Percentiles rank a stretch among this genome's conserved stretches.
Conservation (phyloP, 2,113 vertebrate genomes). For the Merops nubicus region DNA sequence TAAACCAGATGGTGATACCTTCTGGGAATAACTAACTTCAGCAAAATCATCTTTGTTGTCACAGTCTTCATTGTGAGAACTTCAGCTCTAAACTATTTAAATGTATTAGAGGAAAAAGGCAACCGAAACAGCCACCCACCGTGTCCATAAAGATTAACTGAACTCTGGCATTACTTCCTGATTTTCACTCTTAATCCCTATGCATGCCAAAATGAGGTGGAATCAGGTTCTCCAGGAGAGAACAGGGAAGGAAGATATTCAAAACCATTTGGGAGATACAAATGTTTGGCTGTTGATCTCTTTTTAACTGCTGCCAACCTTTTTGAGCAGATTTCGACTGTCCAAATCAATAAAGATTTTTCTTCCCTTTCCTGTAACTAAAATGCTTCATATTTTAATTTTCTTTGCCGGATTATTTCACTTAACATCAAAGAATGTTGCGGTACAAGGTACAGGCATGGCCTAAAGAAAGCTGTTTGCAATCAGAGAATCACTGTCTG, state of each 20-base stretch:
- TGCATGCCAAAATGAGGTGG: neutral
- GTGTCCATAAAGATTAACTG: neutral
- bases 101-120: neutral
- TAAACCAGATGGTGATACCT: neutral
- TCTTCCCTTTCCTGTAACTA: conserved; percentile 26
- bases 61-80: neutral
- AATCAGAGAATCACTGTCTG: conserved; percentile 22
- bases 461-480: conserved; percentile 54
- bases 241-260: neutral
- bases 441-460: conserved; percentile 34
- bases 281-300: neutral
- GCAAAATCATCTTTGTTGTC: conserved; percentile 10
- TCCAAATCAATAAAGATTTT: conserved; percentile 22
- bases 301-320: conserved; percentile 26
- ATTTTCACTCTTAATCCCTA: neutral
- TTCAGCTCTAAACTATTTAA: neutral
- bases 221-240: neutral
- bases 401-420: conserved; percentile 46
- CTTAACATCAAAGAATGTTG: conserved; percentile 42
- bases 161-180: neutral
- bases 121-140: neutral
- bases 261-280: neutral
- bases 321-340: neutral
- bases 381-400: conserved; percentile 54
- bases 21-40: neutral